Base-by-base conservation (phyloP, 30 jellyfish, hydroid and myxozoan species). In the Hydractinia echinata region DNA sequence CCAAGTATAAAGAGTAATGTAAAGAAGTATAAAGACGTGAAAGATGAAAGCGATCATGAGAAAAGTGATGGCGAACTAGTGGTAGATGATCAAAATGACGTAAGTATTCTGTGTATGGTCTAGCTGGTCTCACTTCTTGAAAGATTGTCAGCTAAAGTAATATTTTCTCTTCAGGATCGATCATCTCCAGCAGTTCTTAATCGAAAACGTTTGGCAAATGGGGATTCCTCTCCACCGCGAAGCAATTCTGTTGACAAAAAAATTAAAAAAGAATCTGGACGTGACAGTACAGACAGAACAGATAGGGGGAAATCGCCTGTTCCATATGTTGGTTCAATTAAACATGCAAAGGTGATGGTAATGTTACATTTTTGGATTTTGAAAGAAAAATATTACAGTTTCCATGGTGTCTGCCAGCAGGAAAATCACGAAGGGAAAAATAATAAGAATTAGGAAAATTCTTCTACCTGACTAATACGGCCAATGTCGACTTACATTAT, bases 21-120 rank as follows among this genome's bases (percentile, higher is more conserved):
- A 55, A 80, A 80, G 66, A 80, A 80, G 73, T 61, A 68, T 61
- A 80, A 80, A 55, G 87, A 80, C 8, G 87, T 61, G 2, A 80
- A 80, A 66, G 87, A 94, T 88, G 99, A 94, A 14, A 94, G 99
- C 61, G 99, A 94, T 60, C 83, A 94, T 30, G 99, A 94, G 30
- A 94, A 94, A 85, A 94, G 99, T 66, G 99, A 94, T 72, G 99
- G 99, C 0, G 99, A 94, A 79, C 89, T 94, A 5, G 99, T 94
- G 53, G 99, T 94, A 14, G 99, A 94, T 76, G 99, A 94, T 67
- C 82, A 91, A 10, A 87, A 79, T 72, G 99, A 92, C 48, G 98
- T 91, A 55, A 81, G 95, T 79, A 21, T 19, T 53, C 16, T 56
- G 21, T 77, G 20, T 77, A n/a, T 81, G 20, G 18, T 79, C 14